phyloP scores from a whole-genome alignment of 2,888 invertebrate species.

The Euzophera pinguis region DNA sequence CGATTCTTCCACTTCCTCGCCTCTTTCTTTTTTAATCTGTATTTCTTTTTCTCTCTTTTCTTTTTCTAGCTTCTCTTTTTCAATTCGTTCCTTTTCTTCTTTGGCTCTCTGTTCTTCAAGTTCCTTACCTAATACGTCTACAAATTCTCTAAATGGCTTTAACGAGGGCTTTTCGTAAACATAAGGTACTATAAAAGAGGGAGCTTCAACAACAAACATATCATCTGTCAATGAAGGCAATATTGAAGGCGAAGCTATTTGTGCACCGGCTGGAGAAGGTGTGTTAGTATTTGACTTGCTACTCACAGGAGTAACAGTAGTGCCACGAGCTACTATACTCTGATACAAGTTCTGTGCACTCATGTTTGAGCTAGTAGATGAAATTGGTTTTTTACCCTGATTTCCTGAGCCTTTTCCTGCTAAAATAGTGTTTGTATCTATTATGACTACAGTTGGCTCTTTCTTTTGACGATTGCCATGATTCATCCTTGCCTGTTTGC shows the following conservation, averaged over 20 bases:
- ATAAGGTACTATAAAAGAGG: slow-evolving; percentile 95
- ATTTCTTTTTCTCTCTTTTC: slow-evolving; percentile 39
- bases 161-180: slow-evolving; percentile 94
- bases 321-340: slow-evolving; percentile 62
- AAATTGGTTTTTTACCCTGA: slow-evolving; percentile 43
- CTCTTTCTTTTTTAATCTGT: slow-evolving; percentile 43
- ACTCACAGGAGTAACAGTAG: slow-evolving; percentile 59
- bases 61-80: slow-evolving; percentile 48
- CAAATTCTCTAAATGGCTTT: slow-evolving; percentile 87
- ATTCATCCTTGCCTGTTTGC: slow-evolving; percentile 61
- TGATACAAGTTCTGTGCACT: slow-evolving; percentile 83
- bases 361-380: slow-evolving; percentile 64
- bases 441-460: slow-evolving; percentile 87
- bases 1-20: slow-evolving; percentile 46
- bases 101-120: slow-evolving; percentile 81
- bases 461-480: slow-evolving; percentile 72
- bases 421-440: slow-evolving; percentile 86
- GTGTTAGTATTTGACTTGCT: slow-evolving; percentile 28
- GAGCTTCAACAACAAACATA: slow-evolving; percentile 95
- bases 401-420: slow-evolving; percentile 82
- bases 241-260: slow-evolving; percentile 80
- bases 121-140: slow-evolving; percentile 82
- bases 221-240: slow-evolving; percentile 93
- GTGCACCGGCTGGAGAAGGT: slow-evolving; percentile 31
- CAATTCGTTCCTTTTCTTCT: slow-evolving; percentile 64